These are phyloP conservation scores for Drosophila nannoptera DNA, from an alignment of 1,140 invertebrate species.

Conservation along the genomic window DNA sequence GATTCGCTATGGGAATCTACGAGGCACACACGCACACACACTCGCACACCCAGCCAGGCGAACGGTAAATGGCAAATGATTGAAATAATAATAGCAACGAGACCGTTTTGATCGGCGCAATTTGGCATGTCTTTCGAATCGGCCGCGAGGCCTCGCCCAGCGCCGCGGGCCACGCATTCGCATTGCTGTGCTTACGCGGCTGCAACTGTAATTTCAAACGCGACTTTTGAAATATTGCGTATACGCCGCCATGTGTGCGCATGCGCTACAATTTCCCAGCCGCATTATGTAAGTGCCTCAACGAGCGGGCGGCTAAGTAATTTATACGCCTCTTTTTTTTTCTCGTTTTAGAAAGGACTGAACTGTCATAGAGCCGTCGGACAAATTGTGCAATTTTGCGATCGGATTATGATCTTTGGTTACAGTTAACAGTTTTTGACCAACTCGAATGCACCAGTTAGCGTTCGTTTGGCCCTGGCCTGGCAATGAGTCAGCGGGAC, in stretches of 20 bases:
- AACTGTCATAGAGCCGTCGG: conserved; percentile 29
- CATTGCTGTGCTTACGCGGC: conserved; percentile 66
- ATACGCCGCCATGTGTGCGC: conserved; percentile 52
- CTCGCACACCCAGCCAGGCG: conserved; percentile 35
- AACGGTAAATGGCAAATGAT: neutral
- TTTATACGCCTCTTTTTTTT: conserved; percentile 45
- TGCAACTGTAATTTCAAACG: conserved; percentile 71
- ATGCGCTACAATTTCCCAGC: conserved; percentile 64
- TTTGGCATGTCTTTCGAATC: conserved; percentile 32
- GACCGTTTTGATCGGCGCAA: conserved; percentile 22
- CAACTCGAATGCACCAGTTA: conserved; percentile 14
- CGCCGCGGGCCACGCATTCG: conserved; percentile 45
- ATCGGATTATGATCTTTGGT: conserved; percentile 21
- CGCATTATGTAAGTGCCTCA: conserved; percentile 53
- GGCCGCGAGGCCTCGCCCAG: conserved; percentile 12
- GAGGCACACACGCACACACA: neutral
- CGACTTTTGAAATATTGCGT: conserved; percentile 63
- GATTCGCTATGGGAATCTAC: conserved; percentile 18
- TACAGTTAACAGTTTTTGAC: neutral
- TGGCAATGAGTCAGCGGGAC: conserved; percentile 30
- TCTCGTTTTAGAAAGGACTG: conserved; percentile 57
- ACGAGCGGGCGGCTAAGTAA: conserved; percentile 39
- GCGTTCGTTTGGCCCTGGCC: conserved; percentile 29
- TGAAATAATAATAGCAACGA: neutral
- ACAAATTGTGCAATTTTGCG: conserved; percentile 18